Percentiles rank a stretch among this genome's conserved stretches.
Evolutionary conservation across 64 coral and sea anemone species (phyloP).

Genomic region (Dendrophyllia cribrosa): DNA sequence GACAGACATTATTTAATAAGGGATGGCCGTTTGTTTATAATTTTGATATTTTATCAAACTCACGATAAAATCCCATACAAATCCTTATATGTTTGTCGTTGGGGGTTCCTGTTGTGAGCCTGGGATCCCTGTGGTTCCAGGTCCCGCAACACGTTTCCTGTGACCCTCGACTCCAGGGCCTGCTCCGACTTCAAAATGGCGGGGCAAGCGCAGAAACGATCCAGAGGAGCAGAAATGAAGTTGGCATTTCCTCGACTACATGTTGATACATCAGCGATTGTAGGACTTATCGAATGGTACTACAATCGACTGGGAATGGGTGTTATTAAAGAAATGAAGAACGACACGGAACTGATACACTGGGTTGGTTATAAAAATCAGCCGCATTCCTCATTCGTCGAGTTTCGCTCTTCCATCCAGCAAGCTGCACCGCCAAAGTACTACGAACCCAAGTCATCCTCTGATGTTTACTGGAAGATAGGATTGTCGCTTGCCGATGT

Average conservation of each 20-base stretch:
- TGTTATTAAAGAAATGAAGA: background rate
- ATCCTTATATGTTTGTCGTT: no score
- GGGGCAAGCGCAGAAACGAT: no score
- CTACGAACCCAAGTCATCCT: background rate
- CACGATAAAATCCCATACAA: no score
- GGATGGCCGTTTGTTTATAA: no score
- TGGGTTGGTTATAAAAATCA: constrained; percentile 16
- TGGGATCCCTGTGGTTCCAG: no score
- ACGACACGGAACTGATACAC: background rate
- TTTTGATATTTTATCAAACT: no score
- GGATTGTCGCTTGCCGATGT: constrained; percentile 61
- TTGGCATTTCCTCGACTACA: constrained; percentile 26
- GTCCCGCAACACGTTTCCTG: no score
- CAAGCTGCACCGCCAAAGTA: background rate
- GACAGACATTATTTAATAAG: no score
- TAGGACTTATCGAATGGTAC: constrained; percentile 20
- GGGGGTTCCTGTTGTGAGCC: no score
- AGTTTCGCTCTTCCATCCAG: constrained; percentile 21
- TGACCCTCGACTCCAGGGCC: no score
- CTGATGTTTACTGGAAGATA: constrained; percentile 80
- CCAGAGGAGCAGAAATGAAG: background rate
- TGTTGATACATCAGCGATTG: constrained; percentile 10
- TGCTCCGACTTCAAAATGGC: background rate
- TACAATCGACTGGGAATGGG: constrained; percentile 32
- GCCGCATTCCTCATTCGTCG: background rate